Evolutionary conservation across 53 echinoderm and acorn worm species (phyloP).

Genomic region (Antedon mediterranea): DNA sequence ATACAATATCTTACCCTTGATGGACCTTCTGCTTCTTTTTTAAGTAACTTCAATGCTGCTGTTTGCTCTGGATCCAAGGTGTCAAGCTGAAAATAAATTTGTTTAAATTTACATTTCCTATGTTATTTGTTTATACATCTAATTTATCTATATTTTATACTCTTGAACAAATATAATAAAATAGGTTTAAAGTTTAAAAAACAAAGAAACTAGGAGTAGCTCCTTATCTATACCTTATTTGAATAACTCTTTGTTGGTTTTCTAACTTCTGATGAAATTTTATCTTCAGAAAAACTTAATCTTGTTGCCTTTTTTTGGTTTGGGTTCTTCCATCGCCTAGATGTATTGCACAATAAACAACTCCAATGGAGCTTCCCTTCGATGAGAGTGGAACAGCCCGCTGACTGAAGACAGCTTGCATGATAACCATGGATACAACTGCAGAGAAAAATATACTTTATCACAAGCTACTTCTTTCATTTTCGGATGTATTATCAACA

Average conservation of each 20-base stretch:
- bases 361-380: slow-evolving; percentile 95
- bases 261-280: not conserved
- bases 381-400: slow-evolving; percentile 81
- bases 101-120: not conserved
- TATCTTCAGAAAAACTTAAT: slow-evolving; percentile 34
- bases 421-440: slow-evolving; percentile 95
- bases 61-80: slow-evolving; percentile 55
- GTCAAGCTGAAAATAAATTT: slow-evolving; percentile 23
- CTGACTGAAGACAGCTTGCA: slow-evolving; percentile 65
- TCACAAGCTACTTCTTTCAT: not conserved
- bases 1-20: slow-evolving; percentile 49
- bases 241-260: not conserved
- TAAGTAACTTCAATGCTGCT: slow-evolving; percentile 46
- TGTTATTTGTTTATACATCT: no score
- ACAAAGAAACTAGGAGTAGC: no score
- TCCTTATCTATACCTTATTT: not conserved
- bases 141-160: no score
- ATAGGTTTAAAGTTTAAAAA: no score
- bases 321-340: slow-evolving; percentile 39
- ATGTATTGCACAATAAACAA: slow-evolving; percentile 76
- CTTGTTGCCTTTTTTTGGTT: slow-evolving; percentile 28
- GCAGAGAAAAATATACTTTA: not conserved
- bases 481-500: not conserved
- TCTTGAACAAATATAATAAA: no score
- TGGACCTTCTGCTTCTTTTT: slow-evolving; percentile 69